These are phyloP conservation scores for Xanthia togata DNA, from an alignment of 2,888 invertebrate species.

Conservation along the genomic window DNA sequence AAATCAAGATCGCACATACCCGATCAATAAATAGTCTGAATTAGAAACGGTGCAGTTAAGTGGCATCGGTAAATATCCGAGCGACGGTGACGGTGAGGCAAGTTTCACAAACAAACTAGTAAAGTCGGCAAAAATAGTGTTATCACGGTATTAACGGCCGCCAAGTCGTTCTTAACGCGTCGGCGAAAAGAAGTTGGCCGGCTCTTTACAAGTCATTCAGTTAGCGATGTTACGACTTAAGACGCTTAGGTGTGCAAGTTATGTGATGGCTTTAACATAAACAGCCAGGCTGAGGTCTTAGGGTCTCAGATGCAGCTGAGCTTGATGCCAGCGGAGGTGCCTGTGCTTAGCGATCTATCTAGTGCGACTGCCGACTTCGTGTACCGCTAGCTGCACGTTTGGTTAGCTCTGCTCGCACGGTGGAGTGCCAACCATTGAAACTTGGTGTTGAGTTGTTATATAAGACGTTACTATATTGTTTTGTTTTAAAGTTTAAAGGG, in stretches of 20 bases:
- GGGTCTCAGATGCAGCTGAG: not conserved
- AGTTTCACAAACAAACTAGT: slow-evolving; percentile 52
- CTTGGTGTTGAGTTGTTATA: not conserved
- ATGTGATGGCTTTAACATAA: slow-evolving; percentile 5
- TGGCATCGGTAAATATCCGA: slow-evolving; percentile 31
- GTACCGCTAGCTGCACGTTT: not conserved
- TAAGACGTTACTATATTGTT: not conserved
- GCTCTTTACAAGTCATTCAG: slow-evolving; percentile 40
- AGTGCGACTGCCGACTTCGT: not conserved
- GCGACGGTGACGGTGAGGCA: slow-evolving; percentile 29
- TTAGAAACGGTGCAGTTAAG: slow-evolving; percentile 25
- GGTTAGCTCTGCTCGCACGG: not conserved
- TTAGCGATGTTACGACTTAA: slow-evolving; percentile 30
- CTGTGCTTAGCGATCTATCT: not conserved
- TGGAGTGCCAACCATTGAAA: not conserved
- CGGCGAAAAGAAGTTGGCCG: slow-evolving; percentile 25
- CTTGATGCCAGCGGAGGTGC: not conserved
- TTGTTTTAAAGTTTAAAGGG: not conserved
- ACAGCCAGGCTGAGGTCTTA: not conserved
- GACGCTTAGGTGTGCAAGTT: slow-evolving; percentile 16
- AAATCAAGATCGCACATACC: not conserved
- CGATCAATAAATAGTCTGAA: slow-evolving; percentile 30
- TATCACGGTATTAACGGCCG: slow-evolving; percentile 45
- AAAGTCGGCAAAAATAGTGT: slow-evolving; percentile 46
- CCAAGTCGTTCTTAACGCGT: slow-evolving; percentile 26